Evolutionary conservation across 2,113 vertebrate genomes (phyloP).

Genomic region (Oreochromis aureus): DNA sequence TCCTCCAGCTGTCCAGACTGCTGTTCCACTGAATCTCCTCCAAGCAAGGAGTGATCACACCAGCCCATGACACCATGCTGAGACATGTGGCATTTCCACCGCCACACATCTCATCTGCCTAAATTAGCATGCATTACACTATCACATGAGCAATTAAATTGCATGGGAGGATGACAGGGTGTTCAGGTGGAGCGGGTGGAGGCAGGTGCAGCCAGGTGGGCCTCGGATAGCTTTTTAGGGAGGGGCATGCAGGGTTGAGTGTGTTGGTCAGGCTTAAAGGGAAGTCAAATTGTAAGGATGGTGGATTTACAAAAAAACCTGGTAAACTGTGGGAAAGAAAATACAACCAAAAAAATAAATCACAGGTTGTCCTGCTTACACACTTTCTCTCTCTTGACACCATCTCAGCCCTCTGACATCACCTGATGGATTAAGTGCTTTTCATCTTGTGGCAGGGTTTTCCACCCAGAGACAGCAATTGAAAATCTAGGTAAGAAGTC

Average conservation of each 20-base stretch:
- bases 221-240: neutral
- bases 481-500: conserved; percentile 53
- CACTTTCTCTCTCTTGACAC: conserved; percentile 23
- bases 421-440: conserved; percentile 72
- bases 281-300: neutral
- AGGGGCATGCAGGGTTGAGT: conserved; percentile 2
- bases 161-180: conserved; percentile 17
- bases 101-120: conserved; percentile 72
- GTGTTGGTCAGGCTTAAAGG: neutral
- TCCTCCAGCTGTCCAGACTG: conserved; percentile 45
- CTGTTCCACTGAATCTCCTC: conserved; percentile 38
- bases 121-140: conserved; percentile 72
- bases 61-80: conserved; percentile 60
- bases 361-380: conserved; percentile 12
- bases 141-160: conserved; percentile 47
- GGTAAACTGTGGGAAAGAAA: neutral
- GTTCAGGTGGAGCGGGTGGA: neutral
- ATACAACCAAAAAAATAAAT: neutral
- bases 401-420: conserved; percentile 54
- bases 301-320: neutral
- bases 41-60: conserved; percentile 62
- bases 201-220: conserved; percentile 12
- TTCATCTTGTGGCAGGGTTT: conserved; percentile 47
- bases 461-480: conserved; percentile 28
- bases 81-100: conserved; percentile 55